A percentile compares a stretch with the other conserved stretches of the same genome.
phyloP scores from a whole-genome alignment of 2,113 vertebrate species.

The Prionailurus viverrinus region DNA sequence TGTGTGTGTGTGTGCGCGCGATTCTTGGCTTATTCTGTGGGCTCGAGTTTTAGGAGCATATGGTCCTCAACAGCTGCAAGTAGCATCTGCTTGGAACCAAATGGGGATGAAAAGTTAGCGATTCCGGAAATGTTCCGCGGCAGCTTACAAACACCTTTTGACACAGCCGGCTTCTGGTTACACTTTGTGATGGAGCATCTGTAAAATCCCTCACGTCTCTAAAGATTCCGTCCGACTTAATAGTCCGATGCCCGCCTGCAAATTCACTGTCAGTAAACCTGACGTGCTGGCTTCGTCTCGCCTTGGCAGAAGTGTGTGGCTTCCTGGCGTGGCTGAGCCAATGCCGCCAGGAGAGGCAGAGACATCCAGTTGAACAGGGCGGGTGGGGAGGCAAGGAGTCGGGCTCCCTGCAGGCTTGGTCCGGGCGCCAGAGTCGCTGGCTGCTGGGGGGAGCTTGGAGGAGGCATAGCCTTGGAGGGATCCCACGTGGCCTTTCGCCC shows the following conservation, averaged over 20 bases:
- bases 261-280: not conserved
- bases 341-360: not conserved
- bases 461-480: not conserved
- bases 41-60: not conserved
- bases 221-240: not conserved
- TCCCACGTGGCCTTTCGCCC: too few species aligned
- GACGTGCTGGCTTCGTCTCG: not conserved
- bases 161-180: not conserved
- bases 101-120: not conserved
- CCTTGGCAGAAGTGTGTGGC: not conserved
- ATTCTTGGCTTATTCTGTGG: not conserved
- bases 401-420: not conserved
- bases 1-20: not conserved
- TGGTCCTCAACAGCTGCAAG: not conserved
- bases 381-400: not conserved
- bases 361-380: not conserved
- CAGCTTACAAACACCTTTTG: too few species aligned
- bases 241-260: not conserved
- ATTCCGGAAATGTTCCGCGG: not conserved
- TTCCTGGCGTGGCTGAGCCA: not conserved
- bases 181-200: not conserved
- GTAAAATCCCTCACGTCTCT: not conserved
- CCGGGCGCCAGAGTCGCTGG: accelerated
- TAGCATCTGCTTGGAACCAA: not conserved
- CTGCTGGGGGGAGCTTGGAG: not conserved